These are phyloP conservation scores for Columba guinea DNA, from an alignment of 2,797 vertebrate species.

Conservation along the genomic window DNA sequence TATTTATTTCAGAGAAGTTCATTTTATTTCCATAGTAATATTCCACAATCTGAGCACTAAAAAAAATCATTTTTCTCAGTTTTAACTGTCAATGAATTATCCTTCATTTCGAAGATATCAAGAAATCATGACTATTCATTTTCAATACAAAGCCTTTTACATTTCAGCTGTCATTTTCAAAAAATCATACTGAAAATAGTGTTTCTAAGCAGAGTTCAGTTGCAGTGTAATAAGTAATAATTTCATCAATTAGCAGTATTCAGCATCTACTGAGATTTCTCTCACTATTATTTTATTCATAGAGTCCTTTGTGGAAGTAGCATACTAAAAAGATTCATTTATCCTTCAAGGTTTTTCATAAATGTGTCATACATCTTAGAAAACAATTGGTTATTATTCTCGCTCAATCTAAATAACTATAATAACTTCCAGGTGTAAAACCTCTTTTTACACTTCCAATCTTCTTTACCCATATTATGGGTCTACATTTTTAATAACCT, in stretches of 20 bases:
- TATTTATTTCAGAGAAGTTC: constrained; percentile 30
- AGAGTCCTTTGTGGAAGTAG: constrained; percentile 63
- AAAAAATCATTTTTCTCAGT: constrained; percentile 41
- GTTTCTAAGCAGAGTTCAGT: constrained; percentile 66
- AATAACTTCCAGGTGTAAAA: constrained; percentile 68
- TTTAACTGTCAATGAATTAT: constrained; percentile 61
- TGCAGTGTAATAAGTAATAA: constrained; percentile 67
- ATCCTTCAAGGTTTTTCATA: constrained; percentile 68
- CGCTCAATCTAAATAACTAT: constrained; percentile 58
- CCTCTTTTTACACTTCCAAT: constrained; percentile 22
- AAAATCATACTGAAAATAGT: constrained; percentile 67
- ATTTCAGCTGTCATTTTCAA: constrained; percentile 68
- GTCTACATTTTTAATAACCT: constrained; percentile 38
- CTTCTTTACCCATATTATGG: constrained; percentile 17
- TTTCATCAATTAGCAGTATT: constrained; percentile 73
- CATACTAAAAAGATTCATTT: constrained; percentile 67
- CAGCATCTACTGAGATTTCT: constrained; percentile 67
- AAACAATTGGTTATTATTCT: constrained; percentile 71
- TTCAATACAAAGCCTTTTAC: constrained; percentile 68
- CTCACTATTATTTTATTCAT: constrained; percentile 72
- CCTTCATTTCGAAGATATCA: constrained; percentile 60
- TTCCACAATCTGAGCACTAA: constrained; percentile 8
- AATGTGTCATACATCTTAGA: constrained; percentile 52
- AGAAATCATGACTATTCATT: constrained; percentile 69
- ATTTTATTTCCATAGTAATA: constrained; percentile 39